A percentile compares a stretch with the other conserved stretches of the same genome.
These are phyloP conservation scores for Edolisoma coerulescens DNA, from an alignment of 2,113 vertebrate species.

Conservation along the genomic window DNA sequence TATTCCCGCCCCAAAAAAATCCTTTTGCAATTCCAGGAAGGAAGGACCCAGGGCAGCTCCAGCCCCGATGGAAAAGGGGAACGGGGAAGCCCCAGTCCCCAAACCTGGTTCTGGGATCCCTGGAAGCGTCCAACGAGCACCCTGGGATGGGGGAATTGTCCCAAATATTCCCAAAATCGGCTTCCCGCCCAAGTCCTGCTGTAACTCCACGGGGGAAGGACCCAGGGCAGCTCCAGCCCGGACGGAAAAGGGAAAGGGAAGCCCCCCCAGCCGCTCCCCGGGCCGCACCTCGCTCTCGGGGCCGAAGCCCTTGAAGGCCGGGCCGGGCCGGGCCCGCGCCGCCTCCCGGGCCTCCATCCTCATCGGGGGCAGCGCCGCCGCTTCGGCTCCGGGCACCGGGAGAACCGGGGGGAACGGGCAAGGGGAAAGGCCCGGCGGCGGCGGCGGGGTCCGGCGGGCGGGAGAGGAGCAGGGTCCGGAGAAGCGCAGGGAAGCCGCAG, in stretches of 20 bases:
- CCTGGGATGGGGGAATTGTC: background rate
- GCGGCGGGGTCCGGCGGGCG: background rate
- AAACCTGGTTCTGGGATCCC: too few relatives aligned
- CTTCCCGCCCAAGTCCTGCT: background rate
- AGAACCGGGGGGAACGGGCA: background rate
- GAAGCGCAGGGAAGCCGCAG: background rate
- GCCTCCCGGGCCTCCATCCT: slow-evolving; percentile 72
- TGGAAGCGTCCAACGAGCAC: background rate
- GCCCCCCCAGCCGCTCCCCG: background rate
- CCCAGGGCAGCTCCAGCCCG: background rate
- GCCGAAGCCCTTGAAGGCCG: slow-evolving; percentile 30
- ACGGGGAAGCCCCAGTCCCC: background rate
- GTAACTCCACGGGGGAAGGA: background rate
- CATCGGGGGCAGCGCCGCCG: background rate
- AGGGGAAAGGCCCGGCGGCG: background rate
- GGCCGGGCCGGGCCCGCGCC: slow-evolving; percentile 28
- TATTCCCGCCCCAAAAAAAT: background rate
- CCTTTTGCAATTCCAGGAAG: background rate
- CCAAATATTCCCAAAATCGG: background rate
- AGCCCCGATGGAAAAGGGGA: background rate
- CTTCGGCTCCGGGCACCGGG: background rate
- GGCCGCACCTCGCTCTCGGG: background rate
- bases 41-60: too few relatives aligned
- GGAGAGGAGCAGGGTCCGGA: background rate
- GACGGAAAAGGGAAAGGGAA: too few relatives aligned